Percentiles rank a stretch among this genome's conserved stretches.
These are phyloP conservation scores for Monomorium pharaonis DNA, from an alignment of 1,140 invertebrate genomes.

Conservation along the genomic window DNA sequence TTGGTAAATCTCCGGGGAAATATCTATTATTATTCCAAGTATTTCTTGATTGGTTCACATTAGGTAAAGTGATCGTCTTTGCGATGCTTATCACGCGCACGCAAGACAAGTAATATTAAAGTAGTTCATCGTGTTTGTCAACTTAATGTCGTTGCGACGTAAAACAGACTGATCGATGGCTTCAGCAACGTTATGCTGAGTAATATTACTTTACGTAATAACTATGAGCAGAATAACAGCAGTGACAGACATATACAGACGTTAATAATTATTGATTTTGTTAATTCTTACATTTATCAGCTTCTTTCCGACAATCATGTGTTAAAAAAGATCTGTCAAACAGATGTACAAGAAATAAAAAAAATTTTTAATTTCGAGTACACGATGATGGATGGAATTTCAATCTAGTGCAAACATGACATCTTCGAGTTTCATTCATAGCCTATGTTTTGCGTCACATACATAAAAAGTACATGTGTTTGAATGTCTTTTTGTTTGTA, in stretches of 20 bases:
- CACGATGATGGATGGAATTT: slow-evolving; percentile 33
- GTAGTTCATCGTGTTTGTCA: slow-evolving; percentile 71
- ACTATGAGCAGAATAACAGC: slow-evolving; percentile 10
- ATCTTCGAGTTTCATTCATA: background rate
- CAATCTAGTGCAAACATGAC: background rate
- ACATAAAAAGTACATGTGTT: background rate
- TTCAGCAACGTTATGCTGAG: slow-evolving; percentile 37
- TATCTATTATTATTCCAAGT: slow-evolving; percentile 58
- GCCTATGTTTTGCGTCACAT: background rate
- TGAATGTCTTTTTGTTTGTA: background rate
- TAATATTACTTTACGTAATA: slow-evolving; percentile 67
- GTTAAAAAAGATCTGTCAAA: background rate
- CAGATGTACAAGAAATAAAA: background rate
- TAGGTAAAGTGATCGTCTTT: slow-evolving; percentile 65
- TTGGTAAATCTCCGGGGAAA: slow-evolving; percentile 61
- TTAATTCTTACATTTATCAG: background rate
- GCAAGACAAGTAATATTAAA: slow-evolving; percentile 63
- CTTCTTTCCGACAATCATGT: background rate
- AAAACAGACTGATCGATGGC: slow-evolving; percentile 70
- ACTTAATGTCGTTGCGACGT: slow-evolving; percentile 59
- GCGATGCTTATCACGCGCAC: slow-evolving; percentile 59
- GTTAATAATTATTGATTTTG: slow-evolving; percentile 18
- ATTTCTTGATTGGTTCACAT: slow-evolving; percentile 65
- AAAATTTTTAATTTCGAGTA: slow-evolving; percentile 43
- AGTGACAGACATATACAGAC: background rate